Evolutionary conservation across 37 sponge, comb jelly and placozoan species (phyloP), one percentile per base, ranked within the genome.

Genomic region (Crambe crambe): DNA sequence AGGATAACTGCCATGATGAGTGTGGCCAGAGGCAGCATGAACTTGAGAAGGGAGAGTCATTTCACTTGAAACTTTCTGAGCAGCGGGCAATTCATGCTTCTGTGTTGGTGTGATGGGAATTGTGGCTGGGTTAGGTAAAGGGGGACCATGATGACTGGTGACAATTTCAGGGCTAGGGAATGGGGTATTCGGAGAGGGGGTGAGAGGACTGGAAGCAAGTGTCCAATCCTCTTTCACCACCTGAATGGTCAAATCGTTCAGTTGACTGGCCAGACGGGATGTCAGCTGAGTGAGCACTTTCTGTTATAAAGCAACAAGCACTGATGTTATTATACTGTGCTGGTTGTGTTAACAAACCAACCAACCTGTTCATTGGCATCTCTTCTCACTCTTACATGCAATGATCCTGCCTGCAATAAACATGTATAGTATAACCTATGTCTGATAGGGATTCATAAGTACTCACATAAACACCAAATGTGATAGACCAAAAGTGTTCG

Each of bases 401-500:
- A 69, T 23, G 96, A 95, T 0, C 96, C 96, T 58, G 93, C 90
- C 96, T 95, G 44, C 17, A 37, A 70, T 2, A 31, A 1, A 58
- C n/a, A 25, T 23, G 63, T 30, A 23, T 6, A 25, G 32, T 37
- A 35, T 51, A 17, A 12, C 12, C 10, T 15, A 15, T 6, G 12
- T 47, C 10, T 15, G 6, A 12, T 12, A 47, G 51, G 51, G 10
- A 47, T 12, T 15, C 12, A 47, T 12, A 47, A n/a, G 39, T 2
- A 73, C 95, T 85, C 43, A 95, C 96, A 51, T 89, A 83, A 27
- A 37, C 68, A 0, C 96, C 96, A 84, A 92, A 95, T 12, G 84
- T 65, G 20, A 95, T 82, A 20, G 70, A 86, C 96, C 96, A 95
- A 70, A 95, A 95, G 78, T 95, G 96, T 67, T 95, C 96, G 44